Conservation (phyloP, 2,113 vertebrate genomes). For the rabbit (Oryctolagus cuniculus) region DNA sequence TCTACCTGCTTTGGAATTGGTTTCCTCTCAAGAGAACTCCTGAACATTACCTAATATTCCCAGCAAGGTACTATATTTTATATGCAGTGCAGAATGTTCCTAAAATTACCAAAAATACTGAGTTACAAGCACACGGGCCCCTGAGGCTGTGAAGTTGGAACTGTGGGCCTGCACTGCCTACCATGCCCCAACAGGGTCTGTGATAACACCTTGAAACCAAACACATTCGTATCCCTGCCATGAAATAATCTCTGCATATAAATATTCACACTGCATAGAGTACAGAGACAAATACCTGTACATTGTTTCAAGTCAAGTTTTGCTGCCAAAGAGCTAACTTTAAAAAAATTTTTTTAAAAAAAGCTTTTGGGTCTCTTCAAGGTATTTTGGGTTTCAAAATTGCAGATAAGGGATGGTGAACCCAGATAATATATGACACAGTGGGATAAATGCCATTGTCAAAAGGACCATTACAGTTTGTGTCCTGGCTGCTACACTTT, state of each 20-base stretch:
- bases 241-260: not conserved
- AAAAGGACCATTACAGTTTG: not conserved
- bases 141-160: not conserved
- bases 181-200: not conserved
- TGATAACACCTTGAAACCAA: not conserved
- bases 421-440: not conserved
- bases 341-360: not conserved
- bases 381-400: slow-evolving; percentile 10
- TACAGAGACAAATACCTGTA: not conserved
- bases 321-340: not conserved
- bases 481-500: no score
- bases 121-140: not conserved
- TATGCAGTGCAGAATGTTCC: not conserved
- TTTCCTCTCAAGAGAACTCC: not conserved
- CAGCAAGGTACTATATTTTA: not conserved
- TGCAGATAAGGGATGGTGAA: not conserved
- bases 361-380: not conserved
- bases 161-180: not conserved
- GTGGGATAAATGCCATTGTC: not conserved
- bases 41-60: not conserved
- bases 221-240: not conserved
- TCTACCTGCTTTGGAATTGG: not conserved
- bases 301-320: not conserved
- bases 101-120: not conserved
- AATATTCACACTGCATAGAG: not conserved